Evolutionary conservation across 2,797 vertebrate species (phyloP).

Genomic region (Rallus crepitans): DNA sequence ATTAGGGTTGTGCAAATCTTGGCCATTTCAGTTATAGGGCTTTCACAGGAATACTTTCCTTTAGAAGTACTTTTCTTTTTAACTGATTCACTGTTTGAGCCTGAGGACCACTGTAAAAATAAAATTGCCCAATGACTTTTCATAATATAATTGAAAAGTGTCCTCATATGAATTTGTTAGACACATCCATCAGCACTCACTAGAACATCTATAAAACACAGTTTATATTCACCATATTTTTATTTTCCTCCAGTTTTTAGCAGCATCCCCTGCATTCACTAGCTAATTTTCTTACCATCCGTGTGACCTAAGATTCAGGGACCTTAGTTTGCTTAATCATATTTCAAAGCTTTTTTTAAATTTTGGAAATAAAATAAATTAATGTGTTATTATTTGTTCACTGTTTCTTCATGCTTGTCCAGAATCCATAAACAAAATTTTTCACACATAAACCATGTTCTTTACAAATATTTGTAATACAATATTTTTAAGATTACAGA

Average conservation of each 20-base stretch:
- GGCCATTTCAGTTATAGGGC: not conserved
- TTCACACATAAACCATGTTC: not conserved
- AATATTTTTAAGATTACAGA: not conserved
- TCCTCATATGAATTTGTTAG: not conserved
- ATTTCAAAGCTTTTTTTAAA: not conserved
- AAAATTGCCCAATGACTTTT: not conserved
- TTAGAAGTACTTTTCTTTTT: slow-evolving; percentile 39
- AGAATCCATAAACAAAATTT: not conserved
- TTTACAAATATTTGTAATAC: not conserved
- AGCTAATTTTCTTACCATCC: not conserved
- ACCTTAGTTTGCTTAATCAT: not conserved
- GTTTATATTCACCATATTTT: not conserved
- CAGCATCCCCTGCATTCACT: not conserved
- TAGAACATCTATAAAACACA: not conserved
- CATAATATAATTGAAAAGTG: not conserved
- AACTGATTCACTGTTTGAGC: slow-evolving; percentile 28
- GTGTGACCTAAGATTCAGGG: not conserved
- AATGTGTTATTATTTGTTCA: not conserved
- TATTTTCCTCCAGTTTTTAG: not conserved
- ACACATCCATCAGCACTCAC: not conserved
- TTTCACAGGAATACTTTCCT: slow-evolving; percentile 26
- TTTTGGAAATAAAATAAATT: not conserved
- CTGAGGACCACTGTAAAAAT: not conserved
- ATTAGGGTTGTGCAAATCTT: slow-evolving; percentile 61
- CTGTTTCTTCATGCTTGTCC: not conserved